phyloP scores from a whole-genome alignment of 2,113 vertebrate genomes.

The Erythrocercus mccallii region DNA sequence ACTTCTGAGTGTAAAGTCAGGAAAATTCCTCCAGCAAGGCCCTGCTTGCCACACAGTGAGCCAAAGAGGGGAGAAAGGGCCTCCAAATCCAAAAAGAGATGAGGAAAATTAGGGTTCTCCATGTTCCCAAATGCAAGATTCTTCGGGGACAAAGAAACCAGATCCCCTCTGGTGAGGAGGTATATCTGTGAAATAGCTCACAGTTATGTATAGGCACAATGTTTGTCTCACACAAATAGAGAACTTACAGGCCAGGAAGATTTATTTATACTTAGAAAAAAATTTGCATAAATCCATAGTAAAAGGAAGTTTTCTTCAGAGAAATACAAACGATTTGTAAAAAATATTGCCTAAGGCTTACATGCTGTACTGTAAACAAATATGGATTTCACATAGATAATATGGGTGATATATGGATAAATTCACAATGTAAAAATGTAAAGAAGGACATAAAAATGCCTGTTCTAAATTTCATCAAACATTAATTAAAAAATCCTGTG shows the following conservation, averaged over 20 bases:
- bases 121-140: background rate
- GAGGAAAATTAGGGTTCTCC: background rate
- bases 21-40: background rate
- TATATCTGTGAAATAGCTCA: background rate
- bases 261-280: background rate
- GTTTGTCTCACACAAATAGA: background rate
- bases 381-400: background rate
- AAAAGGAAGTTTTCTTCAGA: background rate
- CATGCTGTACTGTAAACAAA: background rate
- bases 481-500: background rate
- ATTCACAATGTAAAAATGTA: background rate
- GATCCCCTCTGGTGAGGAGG: background rate
- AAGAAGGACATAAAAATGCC: background rate
- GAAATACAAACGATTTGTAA: background rate
- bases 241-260: background rate
- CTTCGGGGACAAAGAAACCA: background rate
- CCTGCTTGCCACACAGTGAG: background rate
- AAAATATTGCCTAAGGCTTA: background rate
- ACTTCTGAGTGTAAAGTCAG: background rate
- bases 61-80: background rate
- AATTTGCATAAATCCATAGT: background rate
- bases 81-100: background rate
- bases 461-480: background rate
- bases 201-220: background rate
- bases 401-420: background rate